Conservation (phyloP, 2,797 vertebrate species). For the Sparidentex hasta region DNA sequence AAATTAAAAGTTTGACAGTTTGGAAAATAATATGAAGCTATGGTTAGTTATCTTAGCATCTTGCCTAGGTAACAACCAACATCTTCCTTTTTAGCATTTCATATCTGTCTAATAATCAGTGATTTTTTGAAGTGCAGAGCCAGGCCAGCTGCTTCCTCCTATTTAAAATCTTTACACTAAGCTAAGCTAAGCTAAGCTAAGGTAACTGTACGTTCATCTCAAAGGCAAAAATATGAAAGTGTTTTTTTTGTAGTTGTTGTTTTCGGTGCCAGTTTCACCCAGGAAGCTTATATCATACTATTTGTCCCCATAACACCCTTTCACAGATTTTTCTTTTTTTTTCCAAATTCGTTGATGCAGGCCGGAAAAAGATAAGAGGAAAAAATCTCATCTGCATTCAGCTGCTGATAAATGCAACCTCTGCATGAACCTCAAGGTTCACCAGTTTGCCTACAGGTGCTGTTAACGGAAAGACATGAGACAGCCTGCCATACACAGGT, state of each 20-base stretch:
- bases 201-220: neutral
- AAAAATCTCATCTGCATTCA: slow-evolving; percentile 77
- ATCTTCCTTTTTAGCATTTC: too few species aligned
- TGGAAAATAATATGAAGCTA: too few species aligned
- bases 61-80: too few species aligned
- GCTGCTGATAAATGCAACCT: slow-evolving; percentile 67
- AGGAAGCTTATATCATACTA: neutral
- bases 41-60: too few species aligned
- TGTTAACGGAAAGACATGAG: slow-evolving; percentile 65
- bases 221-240: neutral
- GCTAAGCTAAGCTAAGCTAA: neutral
- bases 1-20: too few species aligned
- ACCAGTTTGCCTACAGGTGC: slow-evolving; percentile 75
- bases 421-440: slow-evolving; percentile 64
- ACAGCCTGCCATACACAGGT: slow-evolving; percentile 63
- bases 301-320: slow-evolving; percentile 17
- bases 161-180: slow-evolving; percentile 1
- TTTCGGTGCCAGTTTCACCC: neutral
- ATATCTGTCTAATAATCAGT: too few species aligned
- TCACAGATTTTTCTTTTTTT: neutral
- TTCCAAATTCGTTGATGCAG: neutral
- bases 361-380: slow-evolving; percentile 48
- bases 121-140: too few species aligned
- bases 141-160: neutral
- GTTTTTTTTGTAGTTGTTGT: neutral